Percentiles rank a stretch among this genome's conserved stretches.
These are phyloP conservation scores for Chymomyza costata DNA, from an alignment of 1,140 invertebrate species.

Conservation along the genomic window DNA sequence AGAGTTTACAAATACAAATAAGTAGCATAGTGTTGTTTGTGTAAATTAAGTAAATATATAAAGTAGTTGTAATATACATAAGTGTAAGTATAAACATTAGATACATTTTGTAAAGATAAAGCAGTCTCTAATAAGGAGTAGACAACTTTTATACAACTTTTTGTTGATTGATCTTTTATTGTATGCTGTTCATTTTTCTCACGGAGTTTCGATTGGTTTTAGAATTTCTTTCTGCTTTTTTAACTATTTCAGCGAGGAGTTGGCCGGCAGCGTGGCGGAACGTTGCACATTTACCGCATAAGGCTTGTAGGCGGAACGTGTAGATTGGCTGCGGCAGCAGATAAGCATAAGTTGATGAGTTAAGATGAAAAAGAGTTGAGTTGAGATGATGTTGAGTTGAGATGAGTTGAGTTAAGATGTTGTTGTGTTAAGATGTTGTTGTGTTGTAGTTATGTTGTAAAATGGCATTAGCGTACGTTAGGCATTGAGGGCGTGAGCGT, in stretches of 20 bases:
- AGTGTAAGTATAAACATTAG: constrained; percentile 35
- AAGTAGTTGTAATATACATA: constrained; percentile 20
- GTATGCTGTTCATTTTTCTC: too few species aligned
- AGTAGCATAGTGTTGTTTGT: constrained; percentile 30
- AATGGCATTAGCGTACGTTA: constrained; percentile 29
- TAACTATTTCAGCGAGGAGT: constrained; percentile 76
- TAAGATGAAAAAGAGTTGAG: constrained; percentile 25
- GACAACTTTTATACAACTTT: constrained; percentile 12
- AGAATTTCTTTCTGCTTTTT: constrained; percentile 2
- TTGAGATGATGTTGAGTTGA: constrained; percentile 30
- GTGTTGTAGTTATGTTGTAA: constrained; percentile 17
- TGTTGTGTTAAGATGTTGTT: too few species aligned
- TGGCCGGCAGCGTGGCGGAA: constrained; percentile 82
- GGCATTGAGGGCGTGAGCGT: constrained; percentile 3
- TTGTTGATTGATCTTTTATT: not conserved
- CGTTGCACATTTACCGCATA: constrained; percentile 80
- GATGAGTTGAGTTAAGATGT: constrained; percentile 12
- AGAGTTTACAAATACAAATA: constrained; percentile 15
- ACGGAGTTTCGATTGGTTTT: too few species aligned
- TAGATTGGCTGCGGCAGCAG: constrained; percentile 77
- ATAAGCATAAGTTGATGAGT: constrained; percentile 2
- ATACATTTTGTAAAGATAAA: constrained; percentile 26
- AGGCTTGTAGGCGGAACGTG: constrained; percentile 82
- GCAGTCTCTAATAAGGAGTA: constrained; percentile 19
- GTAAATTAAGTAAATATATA: constrained; percentile 52